Base-by-base conservation (phyloP, 2,797 vertebrate genomes). In the Microctenopoma lineatum region DNA sequence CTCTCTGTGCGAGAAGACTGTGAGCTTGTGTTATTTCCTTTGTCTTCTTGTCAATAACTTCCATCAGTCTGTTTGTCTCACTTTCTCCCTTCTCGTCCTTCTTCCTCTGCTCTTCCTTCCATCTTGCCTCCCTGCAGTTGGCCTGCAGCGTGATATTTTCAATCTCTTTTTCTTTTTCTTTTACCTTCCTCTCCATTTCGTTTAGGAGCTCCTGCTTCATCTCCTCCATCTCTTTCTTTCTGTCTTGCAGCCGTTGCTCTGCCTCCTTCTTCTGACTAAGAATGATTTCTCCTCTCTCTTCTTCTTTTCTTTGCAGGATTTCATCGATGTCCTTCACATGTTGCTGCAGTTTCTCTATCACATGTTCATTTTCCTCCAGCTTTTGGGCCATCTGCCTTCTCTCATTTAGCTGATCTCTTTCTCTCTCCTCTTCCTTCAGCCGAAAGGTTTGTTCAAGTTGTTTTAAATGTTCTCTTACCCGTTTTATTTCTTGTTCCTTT, bases 261-360 rank as follows among this genome's bases (percentile, higher is more conserved):
- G 74, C 82, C 69, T 88, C 84, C 32, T 69, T 76, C 69, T 83
- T 81, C 44, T 88, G 85, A 52, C 9, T 80, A 0, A 83, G 62
- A 21, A 84, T 73, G 0, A 84, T 73, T 34, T 82, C 60, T 7
- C 64, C 85, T 45, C 70, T 60, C 25, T 90, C 86, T n/a, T 88
- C 79, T 0, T 88, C 86, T 44, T 79, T 80, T 5, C 60, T 80
- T 42, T 70, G 78, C 63, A 90, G 64, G 52, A 80, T 73, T 27
- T 84, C 86, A 1, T 87, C 82, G 0, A 78, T 38, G 1, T 90
- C 83, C 7, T 59, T 75, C 2, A 88, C 36, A 4, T 80, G 82
- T 21, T 51, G 66, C 3, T 66, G 72, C 45, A 87, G 15, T 25
- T 72, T 75, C 36, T 81, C 78, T 0, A 72, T 74, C 3, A 12